Evolutionary conservation across 2,113 vertebrate species (phyloP).

Genomic region (Pomatostomus ruficeps): DNA sequence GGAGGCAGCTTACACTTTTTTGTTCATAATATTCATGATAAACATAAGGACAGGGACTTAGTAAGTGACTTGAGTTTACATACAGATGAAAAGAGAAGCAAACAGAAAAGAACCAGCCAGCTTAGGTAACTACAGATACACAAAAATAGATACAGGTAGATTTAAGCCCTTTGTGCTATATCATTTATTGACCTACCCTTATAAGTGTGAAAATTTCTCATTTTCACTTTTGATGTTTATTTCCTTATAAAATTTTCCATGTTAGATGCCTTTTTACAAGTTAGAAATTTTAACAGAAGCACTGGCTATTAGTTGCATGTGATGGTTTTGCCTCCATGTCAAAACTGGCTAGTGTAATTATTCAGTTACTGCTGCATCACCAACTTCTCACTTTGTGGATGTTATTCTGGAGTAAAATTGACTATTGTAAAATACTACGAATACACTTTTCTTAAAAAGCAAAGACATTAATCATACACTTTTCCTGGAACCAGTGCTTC

Average conservation of each 20-base stretch:
- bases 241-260: neutral
- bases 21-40: neutral
- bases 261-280: neutral
- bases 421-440: neutral
- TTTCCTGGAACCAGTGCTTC: neutral
- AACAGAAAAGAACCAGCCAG: neutral
- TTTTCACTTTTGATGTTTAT: neutral
- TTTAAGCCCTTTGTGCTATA: neutral
- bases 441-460: neutral
- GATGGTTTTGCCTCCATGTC: neutral
- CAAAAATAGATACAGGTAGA: neutral
- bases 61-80: neutral
- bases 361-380: neutral
- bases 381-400: neutral
- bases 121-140: neutral
- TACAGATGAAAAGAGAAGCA: neutral
- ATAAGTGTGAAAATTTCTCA: neutral
- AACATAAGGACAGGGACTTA: neutral
- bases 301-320: neutral
- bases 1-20: neutral
- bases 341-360: neutral
- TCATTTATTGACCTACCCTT: neutral
- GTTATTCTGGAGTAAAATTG: neutral
- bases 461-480: neutral
- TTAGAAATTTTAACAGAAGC: neutral